Evolutionary conservation across 2,113 vertebrate species (phyloP).

Genomic region (Pteruthius melanotis): DNA sequence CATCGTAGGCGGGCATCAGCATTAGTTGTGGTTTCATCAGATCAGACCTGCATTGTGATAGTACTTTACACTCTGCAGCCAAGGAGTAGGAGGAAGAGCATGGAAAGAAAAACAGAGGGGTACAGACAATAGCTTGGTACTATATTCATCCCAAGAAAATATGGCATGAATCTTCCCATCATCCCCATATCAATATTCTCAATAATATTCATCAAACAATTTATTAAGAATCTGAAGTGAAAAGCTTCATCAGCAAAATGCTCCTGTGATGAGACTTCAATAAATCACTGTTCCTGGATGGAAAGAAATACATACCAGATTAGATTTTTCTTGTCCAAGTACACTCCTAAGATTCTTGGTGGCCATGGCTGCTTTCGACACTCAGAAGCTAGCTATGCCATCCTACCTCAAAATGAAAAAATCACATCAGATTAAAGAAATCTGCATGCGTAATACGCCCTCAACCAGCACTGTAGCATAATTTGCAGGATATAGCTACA

Average conservation of each 20-base stretch:
- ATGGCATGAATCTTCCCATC: slow-evolving; percentile 45
- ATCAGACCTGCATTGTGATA: background rate
- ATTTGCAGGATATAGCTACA: background rate
- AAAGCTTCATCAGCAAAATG: slow-evolving; percentile 53
- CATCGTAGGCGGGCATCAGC: background rate
- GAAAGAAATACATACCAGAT: slow-evolving; percentile 67
- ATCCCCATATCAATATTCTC: slow-evolving; percentile 44
- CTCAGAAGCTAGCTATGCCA: slow-evolving; percentile 68
- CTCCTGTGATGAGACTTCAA: slow-evolving; percentile 62
- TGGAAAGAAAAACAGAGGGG: background rate
- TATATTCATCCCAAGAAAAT: slow-evolving; percentile 61
- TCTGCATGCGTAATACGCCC: background rate
- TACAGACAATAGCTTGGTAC: background rate
- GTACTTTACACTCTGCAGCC: background rate
- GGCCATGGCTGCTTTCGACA: slow-evolving; percentile 72
- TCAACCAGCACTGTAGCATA: background rate
- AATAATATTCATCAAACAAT: slow-evolving; percentile 61
- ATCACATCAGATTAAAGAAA: background rate
- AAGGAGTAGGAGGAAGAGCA: rapidly evolving
- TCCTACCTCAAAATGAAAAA: slow-evolving; percentile 60
- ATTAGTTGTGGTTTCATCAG: background rate
- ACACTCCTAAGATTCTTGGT: slow-evolving; percentile 73
- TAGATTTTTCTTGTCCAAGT: slow-evolving; percentile 55
- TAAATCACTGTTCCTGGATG: slow-evolving; percentile 64
- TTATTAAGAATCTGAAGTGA: slow-evolving; percentile 64